phyloP scores from a whole-genome alignment of 2,888 invertebrate genomes.

The Noctua janthe region DNA sequence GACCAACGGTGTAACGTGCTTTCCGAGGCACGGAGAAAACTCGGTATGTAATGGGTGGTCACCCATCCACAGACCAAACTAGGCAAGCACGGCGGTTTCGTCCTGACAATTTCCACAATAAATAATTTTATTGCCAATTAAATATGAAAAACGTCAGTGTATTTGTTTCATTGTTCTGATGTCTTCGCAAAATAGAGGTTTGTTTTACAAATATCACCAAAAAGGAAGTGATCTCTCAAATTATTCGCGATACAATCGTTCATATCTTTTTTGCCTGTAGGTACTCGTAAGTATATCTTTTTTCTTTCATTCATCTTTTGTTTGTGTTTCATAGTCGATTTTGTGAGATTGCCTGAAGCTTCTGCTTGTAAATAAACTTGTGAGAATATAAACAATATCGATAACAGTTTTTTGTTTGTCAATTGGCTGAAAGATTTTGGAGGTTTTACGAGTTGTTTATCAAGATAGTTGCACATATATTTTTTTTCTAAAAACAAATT shows the following conservation, averaged over 20 bases:
- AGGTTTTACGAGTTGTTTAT: background rate
- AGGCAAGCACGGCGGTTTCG: too few species aligned
- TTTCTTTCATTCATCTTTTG: constrained; percentile 37
- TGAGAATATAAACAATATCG: constrained; percentile 15
- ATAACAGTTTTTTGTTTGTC: background rate
- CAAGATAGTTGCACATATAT: background rate
- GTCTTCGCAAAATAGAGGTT: constrained; percentile 26
- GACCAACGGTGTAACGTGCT: too few species aligned
- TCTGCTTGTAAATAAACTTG: constrained; percentile 34
- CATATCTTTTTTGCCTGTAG: constrained; percentile 20
- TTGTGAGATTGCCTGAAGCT: constrained; percentile 36
- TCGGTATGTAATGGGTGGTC: too few species aligned
- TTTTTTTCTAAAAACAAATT: background rate
- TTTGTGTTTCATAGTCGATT: constrained; percentile 49
- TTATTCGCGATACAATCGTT: constrained; percentile 38
- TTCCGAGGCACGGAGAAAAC: too few species aligned
- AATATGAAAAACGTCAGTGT: background rate
- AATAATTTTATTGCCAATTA: background rate
- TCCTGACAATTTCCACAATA: too few species aligned
- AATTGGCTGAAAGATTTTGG: background rate
- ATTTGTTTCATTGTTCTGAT: constrained; percentile 1
- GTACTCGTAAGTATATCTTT: constrained; percentile 37
- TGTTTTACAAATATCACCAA: constrained; percentile 39
- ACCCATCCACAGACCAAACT: too few species aligned
- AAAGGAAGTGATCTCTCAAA: constrained; percentile 43